These are phyloP conservation scores for Drosophila longiperda DNA, from an alignment of 2,888 invertebrate genomes.

Conservation along the genomic window DNA sequence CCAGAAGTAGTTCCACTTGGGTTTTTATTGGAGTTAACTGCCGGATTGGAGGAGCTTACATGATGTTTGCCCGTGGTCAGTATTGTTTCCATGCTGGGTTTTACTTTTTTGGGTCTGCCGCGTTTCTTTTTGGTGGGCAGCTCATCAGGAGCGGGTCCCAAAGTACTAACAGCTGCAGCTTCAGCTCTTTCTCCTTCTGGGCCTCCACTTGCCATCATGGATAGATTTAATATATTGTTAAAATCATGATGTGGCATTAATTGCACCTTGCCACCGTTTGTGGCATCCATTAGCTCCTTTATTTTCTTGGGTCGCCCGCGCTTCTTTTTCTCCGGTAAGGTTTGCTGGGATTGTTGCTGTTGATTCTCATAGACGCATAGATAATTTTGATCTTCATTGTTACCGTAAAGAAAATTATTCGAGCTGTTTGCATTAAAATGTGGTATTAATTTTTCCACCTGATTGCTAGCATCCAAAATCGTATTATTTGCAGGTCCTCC, in stretches of 20 bases:
- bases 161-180: not conserved
- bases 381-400: conserved; percentile 50
- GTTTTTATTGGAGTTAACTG: conserved; percentile 47
- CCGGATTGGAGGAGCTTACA: not conserved
- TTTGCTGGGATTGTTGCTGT: conserved; percentile 75
- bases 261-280: conserved; percentile 85
- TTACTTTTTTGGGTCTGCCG: conserved; percentile 94
- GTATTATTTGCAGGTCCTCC: conserved; percentile 2
- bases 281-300: conserved; percentile 86
- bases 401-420: conserved; percentile 33
- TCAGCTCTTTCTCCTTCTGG: conserved; percentile 2
- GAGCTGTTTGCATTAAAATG: conserved; percentile 29
- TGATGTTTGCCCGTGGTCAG: conserved; percentile 64
- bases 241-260: conserved; percentile 85
- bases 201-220: conserved; percentile 57
- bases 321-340: conserved; percentile 91
- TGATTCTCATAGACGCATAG: conserved; percentile 48
- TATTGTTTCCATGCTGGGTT: conserved; percentile 84
- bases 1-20: not conserved
- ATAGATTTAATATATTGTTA: conserved; percentile 80
- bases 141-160: conserved; percentile 76
- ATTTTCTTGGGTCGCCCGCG: conserved; percentile 94
- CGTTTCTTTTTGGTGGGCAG: conserved; percentile 94
- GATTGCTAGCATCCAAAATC: conserved; percentile 22
- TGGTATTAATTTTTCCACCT: conserved; percentile 41